Evolutionary conservation across 1,140 invertebrate species (phyloP).

Genomic region (Drosophila pruinosa): DNA sequence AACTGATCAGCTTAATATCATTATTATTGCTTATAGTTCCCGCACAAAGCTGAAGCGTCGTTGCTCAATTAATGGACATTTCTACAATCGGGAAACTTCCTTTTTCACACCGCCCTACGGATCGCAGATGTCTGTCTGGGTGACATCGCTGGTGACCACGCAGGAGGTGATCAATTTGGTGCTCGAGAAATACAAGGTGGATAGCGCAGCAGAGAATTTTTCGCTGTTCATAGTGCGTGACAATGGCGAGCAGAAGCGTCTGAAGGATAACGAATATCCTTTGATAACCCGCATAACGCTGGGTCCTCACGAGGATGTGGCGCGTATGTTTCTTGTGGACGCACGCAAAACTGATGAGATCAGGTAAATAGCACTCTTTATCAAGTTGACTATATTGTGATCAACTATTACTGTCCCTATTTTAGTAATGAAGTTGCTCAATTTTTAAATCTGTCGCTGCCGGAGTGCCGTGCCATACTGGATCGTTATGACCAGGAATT

Average conservation of each 20-base stretch:
- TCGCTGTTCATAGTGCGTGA: constrained; percentile 92
- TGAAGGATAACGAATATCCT: constrained; percentile 91
- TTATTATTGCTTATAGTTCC: constrained; percentile 83
- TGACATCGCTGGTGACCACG: constrained; percentile 91
- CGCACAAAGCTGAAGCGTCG: constrained; percentile 88
- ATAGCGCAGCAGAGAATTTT: constrained; percentile 90
- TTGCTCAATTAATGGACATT: constrained; percentile 95
- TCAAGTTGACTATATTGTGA: neutral
- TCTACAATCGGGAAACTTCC: constrained; percentile 94
- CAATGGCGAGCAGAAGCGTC: constrained; percentile 91
- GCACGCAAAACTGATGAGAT: constrained; percentile 89
- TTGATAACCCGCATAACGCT: constrained; percentile 89
- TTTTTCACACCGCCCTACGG: constrained; percentile 93
- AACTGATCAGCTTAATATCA: neutral
- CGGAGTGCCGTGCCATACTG: constrained; percentile 91
- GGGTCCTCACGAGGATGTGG: constrained; percentile 92
- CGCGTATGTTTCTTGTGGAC: constrained; percentile 92
- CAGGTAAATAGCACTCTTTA: constrained; percentile 79
- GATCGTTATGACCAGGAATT: constrained; percentile 91
- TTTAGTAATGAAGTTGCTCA: constrained; percentile 89
- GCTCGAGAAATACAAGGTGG: constrained; percentile 94
- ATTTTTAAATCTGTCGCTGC: constrained; percentile 91
- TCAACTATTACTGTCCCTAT: neutral
- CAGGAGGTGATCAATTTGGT: constrained; percentile 93
- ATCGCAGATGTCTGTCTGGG: constrained; percentile 93